Percentiles rank a stretch among this genome's conserved stretches.
Conservation (phyloP, 2,113 vertebrate genomes). For the Xyrauchen texanus region DNA sequence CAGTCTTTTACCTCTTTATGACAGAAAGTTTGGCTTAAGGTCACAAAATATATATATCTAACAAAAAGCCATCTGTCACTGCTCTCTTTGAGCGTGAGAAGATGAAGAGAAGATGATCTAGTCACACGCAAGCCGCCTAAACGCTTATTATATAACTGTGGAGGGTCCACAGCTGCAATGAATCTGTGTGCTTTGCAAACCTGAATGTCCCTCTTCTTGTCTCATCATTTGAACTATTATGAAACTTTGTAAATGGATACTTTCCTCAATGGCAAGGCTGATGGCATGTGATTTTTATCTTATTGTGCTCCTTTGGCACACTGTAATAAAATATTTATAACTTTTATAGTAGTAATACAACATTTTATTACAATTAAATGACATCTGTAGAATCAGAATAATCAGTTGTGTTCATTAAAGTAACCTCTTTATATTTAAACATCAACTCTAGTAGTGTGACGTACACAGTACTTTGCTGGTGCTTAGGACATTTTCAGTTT, state of each 20-base stretch:
- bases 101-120: conserved; percentile 34
- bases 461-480: too few relatives aligned
- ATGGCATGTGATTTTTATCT: neutral
- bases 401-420: too few relatives aligned
- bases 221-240: conserved; percentile 13
- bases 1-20: conserved; percentile 3
- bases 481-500: too few relatives aligned
- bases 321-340: too few relatives aligned
- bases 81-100: conserved; percentile 15
- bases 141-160: conserved; percentile 36
- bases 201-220: neutral
- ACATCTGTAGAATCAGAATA: too few relatives aligned
- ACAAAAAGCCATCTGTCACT: conserved; percentile 36
- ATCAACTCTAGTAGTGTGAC: too few relatives aligned
- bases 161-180: conserved; percentile 40
- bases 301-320: too few relatives aligned
- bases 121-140: conserved; percentile 41
- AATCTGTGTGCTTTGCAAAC: conserved; percentile 22
- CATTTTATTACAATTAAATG: too few relatives aligned
- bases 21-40: conserved; percentile 17
- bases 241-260: neutral
- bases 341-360: too few relatives aligned
- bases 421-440: too few relatives aligned
- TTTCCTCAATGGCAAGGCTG: neutral
- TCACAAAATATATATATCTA: conserved; percentile 18